Evolutionary conservation across 1,140 invertebrate genomes (phyloP).

Genomic region (Caenorhabditis remanei): DNA sequence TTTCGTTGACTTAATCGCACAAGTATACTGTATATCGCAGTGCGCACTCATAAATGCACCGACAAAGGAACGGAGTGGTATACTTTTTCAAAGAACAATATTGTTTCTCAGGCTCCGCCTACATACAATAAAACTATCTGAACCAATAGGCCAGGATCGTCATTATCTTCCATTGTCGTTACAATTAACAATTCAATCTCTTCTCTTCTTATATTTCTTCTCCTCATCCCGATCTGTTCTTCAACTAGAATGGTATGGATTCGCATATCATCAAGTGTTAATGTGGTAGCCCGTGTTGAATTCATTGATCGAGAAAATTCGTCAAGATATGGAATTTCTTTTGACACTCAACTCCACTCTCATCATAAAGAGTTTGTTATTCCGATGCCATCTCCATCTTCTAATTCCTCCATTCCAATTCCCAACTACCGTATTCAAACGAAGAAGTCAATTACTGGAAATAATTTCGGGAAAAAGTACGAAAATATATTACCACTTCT

Average conservation of each 20-base stretch:
- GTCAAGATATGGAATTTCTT: slow-evolving; percentile 5
- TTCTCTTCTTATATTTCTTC: neutral
- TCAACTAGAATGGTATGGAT: slow-evolving; percentile 5
- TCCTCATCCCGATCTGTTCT: neutral
- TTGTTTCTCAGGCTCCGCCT: too few species aligned
- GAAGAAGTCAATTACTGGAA: neutral
- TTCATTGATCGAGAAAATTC: neutral
- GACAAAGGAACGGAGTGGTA: too few species aligned
- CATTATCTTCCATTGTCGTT: neutral
- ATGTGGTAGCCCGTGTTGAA: neutral
- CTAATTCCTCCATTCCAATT: neutral
- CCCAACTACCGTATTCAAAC: slow-evolving; percentile 21
- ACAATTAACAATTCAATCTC: neutral
- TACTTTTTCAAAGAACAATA: too few species aligned
- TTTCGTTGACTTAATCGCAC: too few species aligned
- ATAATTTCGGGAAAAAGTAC: neutral
- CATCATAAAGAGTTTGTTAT: neutral
- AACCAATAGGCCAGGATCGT: neutral
- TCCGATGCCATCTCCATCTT: neutral
- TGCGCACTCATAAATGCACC: too few species aligned
- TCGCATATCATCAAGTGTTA: neutral
- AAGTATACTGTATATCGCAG: too few species aligned
- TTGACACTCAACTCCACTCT: neutral
- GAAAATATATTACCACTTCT: neutral
- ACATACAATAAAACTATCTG: too few species aligned